Percentiles rank a stretch among this genome's conserved stretches.
These are phyloP conservation scores for Crenuchus spilurus DNA, from an alignment of 2,797 vertebrate species.

Conservation along the genomic window DNA sequence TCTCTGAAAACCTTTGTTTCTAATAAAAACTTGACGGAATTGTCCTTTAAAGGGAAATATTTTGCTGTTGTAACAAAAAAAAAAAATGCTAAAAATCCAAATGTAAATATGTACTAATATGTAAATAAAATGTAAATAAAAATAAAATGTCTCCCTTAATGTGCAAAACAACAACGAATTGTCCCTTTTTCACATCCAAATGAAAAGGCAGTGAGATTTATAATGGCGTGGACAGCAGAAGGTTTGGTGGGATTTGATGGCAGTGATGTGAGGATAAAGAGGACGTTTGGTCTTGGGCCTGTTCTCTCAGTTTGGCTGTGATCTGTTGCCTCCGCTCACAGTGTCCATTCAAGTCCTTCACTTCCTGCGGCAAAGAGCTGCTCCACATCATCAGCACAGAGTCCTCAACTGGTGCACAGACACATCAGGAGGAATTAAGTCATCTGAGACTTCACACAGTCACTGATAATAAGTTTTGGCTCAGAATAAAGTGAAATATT, in stretches of 20 bases:
- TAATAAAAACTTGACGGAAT: too few species aligned
- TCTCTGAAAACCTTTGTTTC: too few species aligned
- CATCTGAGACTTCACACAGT: not conserved
- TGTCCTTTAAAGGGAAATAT: not conserved
- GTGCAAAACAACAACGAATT: slow-evolving; percentile 1
- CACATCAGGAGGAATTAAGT: not conserved
- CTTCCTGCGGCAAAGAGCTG: slow-evolving; percentile 85
- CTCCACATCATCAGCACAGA: slow-evolving; percentile 89
- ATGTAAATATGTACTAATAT: slow-evolving; percentile 35
- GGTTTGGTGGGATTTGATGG: not conserved
- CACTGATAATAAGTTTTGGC: not conserved
- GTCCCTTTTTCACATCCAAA: slow-evolving; percentile 18
- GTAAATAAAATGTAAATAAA: not conserved
- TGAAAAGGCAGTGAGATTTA: not conserved
- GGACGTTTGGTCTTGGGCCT: slow-evolving; percentile 72
- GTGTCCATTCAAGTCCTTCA: slow-evolving; percentile 89
- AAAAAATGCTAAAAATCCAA: not conserved
- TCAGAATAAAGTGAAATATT: not conserved
- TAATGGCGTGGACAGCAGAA: not conserved
- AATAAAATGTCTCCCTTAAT: slow-evolving; percentile 10
- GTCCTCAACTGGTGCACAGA: slow-evolving; percentile 76
- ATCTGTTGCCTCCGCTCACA: slow-evolving; percentile 85
- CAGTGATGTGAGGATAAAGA: not conserved
- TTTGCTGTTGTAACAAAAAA: not conserved
- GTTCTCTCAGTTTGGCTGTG: slow-evolving; percentile 84